These are phyloP conservation scores for Proctacanthus coquilletti DNA, from an alignment of 1,140 invertebrate species.

Conservation along the genomic window DNA sequence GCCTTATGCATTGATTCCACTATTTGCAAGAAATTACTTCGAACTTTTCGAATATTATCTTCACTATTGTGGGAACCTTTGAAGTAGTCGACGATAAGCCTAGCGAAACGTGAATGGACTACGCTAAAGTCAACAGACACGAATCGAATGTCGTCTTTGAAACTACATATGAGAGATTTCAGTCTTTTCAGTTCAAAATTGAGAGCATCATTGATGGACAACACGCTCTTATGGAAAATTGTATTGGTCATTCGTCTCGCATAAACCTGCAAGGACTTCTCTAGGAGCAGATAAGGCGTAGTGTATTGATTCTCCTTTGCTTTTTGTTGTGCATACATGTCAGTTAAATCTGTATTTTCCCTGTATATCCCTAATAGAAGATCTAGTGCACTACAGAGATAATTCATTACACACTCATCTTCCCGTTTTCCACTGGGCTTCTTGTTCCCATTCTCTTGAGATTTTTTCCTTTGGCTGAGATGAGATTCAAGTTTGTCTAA, in stretches of 20 bases:
- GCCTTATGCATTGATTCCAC: too few relatives aligned
- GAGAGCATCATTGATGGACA: conserved; percentile 30
- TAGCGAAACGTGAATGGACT: conserved; percentile 42
- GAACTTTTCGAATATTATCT: too few relatives aligned
- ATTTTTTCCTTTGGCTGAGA: conserved; percentile 36
- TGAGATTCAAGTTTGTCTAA: conserved; percentile 57
- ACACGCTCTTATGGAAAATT: conserved; percentile 26
- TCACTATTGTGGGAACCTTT: conserved; percentile 18
- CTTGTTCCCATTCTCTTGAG: too few relatives aligned
- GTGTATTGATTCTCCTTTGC: conserved; percentile 11
- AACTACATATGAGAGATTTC: conserved; percentile 46
- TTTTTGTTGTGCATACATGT: too few relatives aligned
- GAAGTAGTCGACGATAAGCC: conserved; percentile 37
- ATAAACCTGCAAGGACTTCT: conserved; percentile 48
- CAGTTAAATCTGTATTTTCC: too few relatives aligned
- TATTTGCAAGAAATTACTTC: too few relatives aligned
- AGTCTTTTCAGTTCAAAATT: conserved; percentile 46
- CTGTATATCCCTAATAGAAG: too few relatives aligned
- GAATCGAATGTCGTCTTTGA: conserved; percentile 45
- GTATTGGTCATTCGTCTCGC: conserved; percentile 42
- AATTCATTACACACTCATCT: too few relatives aligned
- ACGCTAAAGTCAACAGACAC: conserved; percentile 40
- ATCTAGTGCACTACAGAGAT: too few relatives aligned
- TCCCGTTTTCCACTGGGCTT: too few relatives aligned
- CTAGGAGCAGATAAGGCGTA: conserved; percentile 41